These are phyloP conservation scores for Drosophila phalerata DNA, from an alignment of 2,888 invertebrate species.

Conservation along the genomic window DNA sequence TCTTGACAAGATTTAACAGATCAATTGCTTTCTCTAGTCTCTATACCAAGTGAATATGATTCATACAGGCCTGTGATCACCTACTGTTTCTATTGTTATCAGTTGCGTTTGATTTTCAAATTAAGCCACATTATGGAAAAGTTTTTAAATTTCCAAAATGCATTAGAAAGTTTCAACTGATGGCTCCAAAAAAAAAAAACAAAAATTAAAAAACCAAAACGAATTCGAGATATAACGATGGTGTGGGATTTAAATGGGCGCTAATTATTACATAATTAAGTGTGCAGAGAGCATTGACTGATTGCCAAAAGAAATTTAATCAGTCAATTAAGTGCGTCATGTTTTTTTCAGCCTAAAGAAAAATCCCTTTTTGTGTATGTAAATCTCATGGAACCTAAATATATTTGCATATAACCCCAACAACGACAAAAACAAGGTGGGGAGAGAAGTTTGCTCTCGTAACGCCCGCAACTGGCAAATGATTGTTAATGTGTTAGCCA, in stretches of 20 bases:
- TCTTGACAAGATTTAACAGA: background rate
- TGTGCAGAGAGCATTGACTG: conserved; percentile 54
- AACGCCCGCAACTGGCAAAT: conserved; percentile 49
- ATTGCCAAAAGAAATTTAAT: conserved; percentile 33
- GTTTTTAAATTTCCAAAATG: conserved; percentile 60
- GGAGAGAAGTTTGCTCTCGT: conserved; percentile 11
- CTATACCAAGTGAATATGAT: conserved; percentile 31
- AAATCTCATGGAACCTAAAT: conserved; percentile 31
- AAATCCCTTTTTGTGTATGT: conserved; percentile 28
- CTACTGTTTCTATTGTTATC: conserved; percentile 34
- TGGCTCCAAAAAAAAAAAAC: conserved; percentile 22
- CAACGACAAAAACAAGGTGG: conserved; percentile 7
- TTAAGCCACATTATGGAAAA: conserved; percentile 58
- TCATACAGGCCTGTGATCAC: conserved; percentile 52
- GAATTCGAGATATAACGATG: conserved; percentile 1
- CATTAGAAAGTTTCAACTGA: conserved; percentile 66
- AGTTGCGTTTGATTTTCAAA: conserved; percentile 51
- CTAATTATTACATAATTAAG: conserved; percentile 60
- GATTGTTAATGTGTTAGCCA: conserved; percentile 58
- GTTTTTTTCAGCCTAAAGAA: conserved; percentile 3
- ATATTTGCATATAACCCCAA: conserved; percentile 62
- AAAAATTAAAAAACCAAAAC: conserved; percentile 5
- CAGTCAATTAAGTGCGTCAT: conserved; percentile 43
- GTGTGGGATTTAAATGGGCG: conserved; percentile 37
- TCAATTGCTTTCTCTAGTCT: conserved; percentile 28